Evolutionary conservation across 2,113 vertebrate genomes (phyloP).

Genomic region (Nycticorax nycticorax): DNA sequence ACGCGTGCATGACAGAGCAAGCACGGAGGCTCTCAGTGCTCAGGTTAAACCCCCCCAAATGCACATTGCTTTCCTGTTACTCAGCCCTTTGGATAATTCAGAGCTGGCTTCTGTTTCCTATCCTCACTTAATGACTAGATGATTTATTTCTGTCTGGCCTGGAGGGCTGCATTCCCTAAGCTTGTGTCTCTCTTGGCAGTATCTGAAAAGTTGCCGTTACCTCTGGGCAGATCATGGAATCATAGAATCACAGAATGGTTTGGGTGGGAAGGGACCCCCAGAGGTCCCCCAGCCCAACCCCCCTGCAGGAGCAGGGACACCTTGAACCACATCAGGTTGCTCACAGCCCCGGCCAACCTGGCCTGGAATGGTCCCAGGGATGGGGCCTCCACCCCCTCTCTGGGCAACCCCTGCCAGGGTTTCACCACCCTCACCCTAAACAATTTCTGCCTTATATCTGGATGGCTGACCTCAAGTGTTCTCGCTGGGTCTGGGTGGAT

Average conservation of each 20-base stretch:
- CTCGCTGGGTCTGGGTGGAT: background rate
- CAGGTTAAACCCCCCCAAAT: background rate
- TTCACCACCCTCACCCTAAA: no score
- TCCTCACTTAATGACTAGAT: background rate
- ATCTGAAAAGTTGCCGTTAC: background rate
- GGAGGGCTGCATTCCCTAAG: background rate
- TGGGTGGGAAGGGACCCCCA: no score
- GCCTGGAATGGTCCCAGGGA: no score
- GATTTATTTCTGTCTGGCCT: background rate
- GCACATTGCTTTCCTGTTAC: background rate
- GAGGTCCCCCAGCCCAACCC: no score
- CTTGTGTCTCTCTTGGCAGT: background rate
- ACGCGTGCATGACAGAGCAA: background rate
- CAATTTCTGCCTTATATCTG: no score
- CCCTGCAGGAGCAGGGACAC: no score
- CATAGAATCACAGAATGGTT: no score
- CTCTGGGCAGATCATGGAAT: background rate
- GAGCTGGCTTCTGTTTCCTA: background rate
- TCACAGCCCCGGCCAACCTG: no score
- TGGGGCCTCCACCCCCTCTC: no score
- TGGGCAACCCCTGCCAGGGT: no score
- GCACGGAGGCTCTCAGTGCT: background rate
- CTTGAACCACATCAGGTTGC: no score
- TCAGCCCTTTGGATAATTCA: background rate
- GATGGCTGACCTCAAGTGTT: background rate